Evolutionary conservation across 2,888 invertebrate genomes (phyloP), one percentile per base, ranked within the genome.

Genomic region (Temnothorax ravouxi): DNA sequence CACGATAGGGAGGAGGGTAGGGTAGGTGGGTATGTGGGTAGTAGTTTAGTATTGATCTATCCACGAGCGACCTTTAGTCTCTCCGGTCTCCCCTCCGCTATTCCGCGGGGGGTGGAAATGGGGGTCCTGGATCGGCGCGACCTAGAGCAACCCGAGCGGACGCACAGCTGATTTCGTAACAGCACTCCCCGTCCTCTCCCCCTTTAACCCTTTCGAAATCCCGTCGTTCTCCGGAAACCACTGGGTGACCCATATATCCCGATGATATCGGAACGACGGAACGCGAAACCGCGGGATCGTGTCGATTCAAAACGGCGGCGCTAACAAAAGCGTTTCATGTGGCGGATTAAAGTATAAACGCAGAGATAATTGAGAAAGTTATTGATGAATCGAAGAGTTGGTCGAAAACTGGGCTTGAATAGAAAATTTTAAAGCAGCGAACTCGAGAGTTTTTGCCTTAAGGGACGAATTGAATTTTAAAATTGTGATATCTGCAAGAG

Each of bases 151-250:
- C 90, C 86, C 80, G 88, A 89, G 90, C 85, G 84, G 91, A 91
- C 91, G 92, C 91, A 91, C 93, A 91, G 92, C 92, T 93, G 93
- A 93, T 93, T 91, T 91, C 88, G 90, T 91, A 92, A 90, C 89
- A 64, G 88, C 88, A 84, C 87, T 85, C 83, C 88, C 88, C 29
- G 3, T 86, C 88, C 86, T 86, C 85, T 87, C 88, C 64, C 72
- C 77, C 84, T 87, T 88, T 86, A 29, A 89, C 86, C 88, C 66
- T 9, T 84, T 84, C 86, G 86, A 82, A 86, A 87, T 88, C 86
- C 87, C 87, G 52, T 71, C 76, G 87, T 91, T 91, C 87, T 86
- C 89, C 84, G 89, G 88, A 91, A 89, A 89, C 76, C 67, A 82
- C 41, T 21, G 54, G 18, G 52, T 88, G 89, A 90, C 88, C 91